A percentile compares a stretch with the other conserved stretches of the same genome.
phyloP scores from a whole-genome alignment of 23 tunicate species.

The Diplosoma virens region DNA sequence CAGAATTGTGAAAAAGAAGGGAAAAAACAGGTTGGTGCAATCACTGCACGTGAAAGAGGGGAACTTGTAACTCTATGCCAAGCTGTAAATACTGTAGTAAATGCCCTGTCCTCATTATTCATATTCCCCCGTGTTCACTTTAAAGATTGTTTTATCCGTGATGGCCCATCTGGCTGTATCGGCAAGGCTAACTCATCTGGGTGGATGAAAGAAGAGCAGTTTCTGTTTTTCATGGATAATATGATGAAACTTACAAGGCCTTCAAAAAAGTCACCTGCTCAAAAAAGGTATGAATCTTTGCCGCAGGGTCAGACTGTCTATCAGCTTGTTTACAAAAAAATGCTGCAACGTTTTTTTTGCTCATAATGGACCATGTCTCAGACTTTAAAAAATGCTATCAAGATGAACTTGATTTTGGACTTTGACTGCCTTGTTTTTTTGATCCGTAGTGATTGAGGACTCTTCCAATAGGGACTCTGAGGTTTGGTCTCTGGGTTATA shows the following conservation, averaged over 20 bases:
- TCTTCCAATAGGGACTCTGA: no score
- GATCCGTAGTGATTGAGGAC: no score
- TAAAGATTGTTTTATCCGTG: constrained; percentile 11
- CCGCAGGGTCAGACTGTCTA: no score
- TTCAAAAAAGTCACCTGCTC: constrained; percentile 1
- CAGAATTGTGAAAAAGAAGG: constrained; percentile 25
- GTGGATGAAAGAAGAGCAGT: constrained; percentile 26
- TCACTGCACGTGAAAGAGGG: constrained; percentile 35
- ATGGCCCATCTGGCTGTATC: constrained; percentile 8
- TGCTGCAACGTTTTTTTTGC: no score
- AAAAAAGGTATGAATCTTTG: no score
- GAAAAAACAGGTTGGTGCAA: constrained; percentile 27
- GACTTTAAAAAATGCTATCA: no score
- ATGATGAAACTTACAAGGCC: neutral
- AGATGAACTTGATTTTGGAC: no score
- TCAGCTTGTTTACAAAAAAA: constrained; percentile 2
- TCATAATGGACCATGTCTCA: no score
- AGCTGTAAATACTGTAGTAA: constrained; percentile 31
- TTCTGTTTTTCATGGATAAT: constrained; percentile 30
- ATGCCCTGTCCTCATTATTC: constrained; percentile 26
- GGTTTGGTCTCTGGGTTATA: no score
- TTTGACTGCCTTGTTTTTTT: no score
- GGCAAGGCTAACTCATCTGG: constrained; percentile 26
- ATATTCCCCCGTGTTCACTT: constrained; percentile 20
- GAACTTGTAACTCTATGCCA: constrained; percentile 9